Evolutionary conservation across 2,888 invertebrate species (phyloP).

Genomic region (Rhyacophila evoluta): DNA sequence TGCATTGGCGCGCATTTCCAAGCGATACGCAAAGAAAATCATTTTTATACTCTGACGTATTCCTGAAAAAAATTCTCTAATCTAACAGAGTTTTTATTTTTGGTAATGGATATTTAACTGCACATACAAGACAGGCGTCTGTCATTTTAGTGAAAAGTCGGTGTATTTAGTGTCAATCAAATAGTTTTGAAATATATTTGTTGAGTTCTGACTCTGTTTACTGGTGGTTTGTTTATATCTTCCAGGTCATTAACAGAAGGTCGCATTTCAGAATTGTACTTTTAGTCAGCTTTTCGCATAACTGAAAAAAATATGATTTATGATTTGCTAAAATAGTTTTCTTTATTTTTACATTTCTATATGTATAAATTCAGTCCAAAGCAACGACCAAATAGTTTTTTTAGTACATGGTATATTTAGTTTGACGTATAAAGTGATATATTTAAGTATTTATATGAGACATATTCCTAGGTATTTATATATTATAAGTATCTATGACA

Average conservation of each 20-base stretch:
- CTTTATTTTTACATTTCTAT: too few relatives aligned
- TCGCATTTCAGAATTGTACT: background rate
- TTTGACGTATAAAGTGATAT: too few relatives aligned
- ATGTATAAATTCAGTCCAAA: too few relatives aligned
- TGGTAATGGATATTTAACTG: slow-evolving; percentile 4
- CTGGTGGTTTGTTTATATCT: background rate
- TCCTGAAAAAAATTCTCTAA: background rate
- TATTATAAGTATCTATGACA: too few relatives aligned
- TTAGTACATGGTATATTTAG: too few relatives aligned
- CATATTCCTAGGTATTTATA: too few relatives aligned
- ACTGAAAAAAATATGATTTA: too few relatives aligned
- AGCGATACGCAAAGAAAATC: background rate
- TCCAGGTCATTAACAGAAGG: background rate
- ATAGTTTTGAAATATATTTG: background rate
- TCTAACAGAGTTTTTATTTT: background rate
- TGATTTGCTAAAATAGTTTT: too few relatives aligned
- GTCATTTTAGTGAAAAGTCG: background rate
- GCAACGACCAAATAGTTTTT: too few relatives aligned
- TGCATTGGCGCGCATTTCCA: background rate
- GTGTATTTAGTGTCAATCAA: slow-evolving; percentile 19
- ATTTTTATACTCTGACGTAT: background rate
- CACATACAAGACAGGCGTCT: background rate
- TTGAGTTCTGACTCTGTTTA: background rate
- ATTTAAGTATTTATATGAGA: too few relatives aligned
- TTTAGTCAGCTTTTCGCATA: background rate